phyloP scores from a whole-genome alignment of 2,113 vertebrate genomes.

The Eurystomus gularis region DNA sequence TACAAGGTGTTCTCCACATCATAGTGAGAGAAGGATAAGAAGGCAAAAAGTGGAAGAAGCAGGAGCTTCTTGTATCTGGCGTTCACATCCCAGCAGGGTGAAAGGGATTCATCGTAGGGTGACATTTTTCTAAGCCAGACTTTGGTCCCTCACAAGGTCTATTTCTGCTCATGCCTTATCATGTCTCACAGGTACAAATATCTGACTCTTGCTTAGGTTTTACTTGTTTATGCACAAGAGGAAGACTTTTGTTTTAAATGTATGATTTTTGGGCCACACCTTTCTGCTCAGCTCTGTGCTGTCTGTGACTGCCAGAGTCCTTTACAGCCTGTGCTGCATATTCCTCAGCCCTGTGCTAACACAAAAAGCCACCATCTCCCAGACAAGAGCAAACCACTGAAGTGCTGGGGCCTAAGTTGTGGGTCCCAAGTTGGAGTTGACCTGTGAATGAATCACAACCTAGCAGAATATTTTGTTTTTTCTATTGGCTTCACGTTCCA shows the following conservation, averaged over 20 bases:
- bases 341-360: not conserved
- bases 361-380: not conserved
- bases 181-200: not conserved
- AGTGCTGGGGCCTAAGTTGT: too few species aligned
- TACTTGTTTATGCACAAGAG: not conserved
- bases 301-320: not conserved
- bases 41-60: not conserved
- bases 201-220: not conserved
- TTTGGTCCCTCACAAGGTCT: not conserved
- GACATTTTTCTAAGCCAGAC: not conserved
- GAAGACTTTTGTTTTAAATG: not conserved
- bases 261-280: not conserved
- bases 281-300: fast-evolving
- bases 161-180: not conserved
- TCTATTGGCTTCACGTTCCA: too few species aligned
- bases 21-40: not conserved
- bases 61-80: not conserved
- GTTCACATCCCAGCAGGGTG: not conserved
- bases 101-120: fast-evolving
- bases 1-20: not conserved
- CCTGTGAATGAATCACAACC: too few species aligned
- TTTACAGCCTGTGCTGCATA: fast-evolving
- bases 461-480: too few species aligned
- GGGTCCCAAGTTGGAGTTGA: too few species aligned
- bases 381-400: not conserved